Conservation (phyloP, 2,888 invertebrate genomes). For the Pherbina coryleti region DNA sequence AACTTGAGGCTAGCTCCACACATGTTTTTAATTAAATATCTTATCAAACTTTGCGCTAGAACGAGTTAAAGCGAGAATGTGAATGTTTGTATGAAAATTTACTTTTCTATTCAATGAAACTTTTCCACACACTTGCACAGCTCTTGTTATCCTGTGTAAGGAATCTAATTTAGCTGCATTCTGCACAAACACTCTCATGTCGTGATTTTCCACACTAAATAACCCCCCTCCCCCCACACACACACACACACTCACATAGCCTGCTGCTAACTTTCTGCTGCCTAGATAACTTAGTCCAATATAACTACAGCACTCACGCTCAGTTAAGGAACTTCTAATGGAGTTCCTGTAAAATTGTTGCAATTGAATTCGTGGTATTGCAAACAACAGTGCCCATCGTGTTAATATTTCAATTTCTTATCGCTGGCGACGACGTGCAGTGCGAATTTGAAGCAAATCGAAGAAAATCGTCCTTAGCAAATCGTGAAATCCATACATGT, state of each 20-base stretch:
- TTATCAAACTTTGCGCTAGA: not conserved
- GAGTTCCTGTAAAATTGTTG: not conserved
- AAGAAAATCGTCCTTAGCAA: not conserved
- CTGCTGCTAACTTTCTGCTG: not conserved
- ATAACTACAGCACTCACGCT: not conserved
- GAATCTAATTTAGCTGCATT: not conserved
- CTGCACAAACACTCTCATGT: not conserved
- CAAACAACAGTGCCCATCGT: constrained; percentile 44
- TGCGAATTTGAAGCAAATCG: constrained; percentile 45
- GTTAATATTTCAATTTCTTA: constrained; percentile 65
- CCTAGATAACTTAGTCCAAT: not conserved
- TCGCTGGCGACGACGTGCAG: constrained; percentile 62
- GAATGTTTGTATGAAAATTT: not conserved
- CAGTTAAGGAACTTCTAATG: not conserved
- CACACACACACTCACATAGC: not conserved
- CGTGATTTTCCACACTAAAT: not conserved
- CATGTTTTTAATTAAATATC: constrained; percentile 13
- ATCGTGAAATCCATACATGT: not conserved
- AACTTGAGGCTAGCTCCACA: not conserved
- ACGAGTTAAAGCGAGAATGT: not conserved
- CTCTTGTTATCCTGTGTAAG: constrained; percentile 1
- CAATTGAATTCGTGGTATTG: constrained; percentile 29
- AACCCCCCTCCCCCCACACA: too few species aligned
- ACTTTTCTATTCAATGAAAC: not conserved
- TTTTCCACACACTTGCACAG: not conserved